Base-by-base conservation (phyloP, 2,797 vertebrate species). In the Tympanoctomys barrerae region DNA sequence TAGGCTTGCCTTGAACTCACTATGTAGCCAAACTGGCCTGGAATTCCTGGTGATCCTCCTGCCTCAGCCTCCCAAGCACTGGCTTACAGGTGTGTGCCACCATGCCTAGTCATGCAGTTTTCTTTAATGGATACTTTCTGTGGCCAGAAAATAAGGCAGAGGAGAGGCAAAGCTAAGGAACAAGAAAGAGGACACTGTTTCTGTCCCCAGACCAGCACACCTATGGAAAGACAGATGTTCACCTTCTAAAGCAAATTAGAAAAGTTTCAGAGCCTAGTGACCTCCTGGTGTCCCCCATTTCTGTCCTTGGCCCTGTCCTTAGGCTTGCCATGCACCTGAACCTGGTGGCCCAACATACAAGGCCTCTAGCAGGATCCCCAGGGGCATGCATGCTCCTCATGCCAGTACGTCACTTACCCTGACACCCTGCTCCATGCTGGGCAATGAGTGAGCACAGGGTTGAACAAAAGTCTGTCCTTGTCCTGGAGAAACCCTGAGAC, bases 321-420 rank as follows among this genome's bases (percentile, higher is more conserved):
- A 16, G 61, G 57, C 4, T 75, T n/a, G 21, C n/a, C 1, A 0
- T 42, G 52, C 28, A 26, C 62, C 68, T 85, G 39, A 7, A 89
- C 7, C 1, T 3, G 0, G 4, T 36, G 8, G 9, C 39, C 57
- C 26, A 19, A 31, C 1, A 1, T 1, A 7, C 1, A 21, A 61
- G 73, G 22, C 10, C 7, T 26, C 64, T 57, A 26, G 7, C 57
- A 85, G 9, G 8, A 5, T 33, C 57, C 28, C 49, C 62, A 8
- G 0, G 3, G 4, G 39, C 71, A n/a, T 2, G 12, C 7, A 4
- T 6, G 26, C 68, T 57, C 46, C 36, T 14, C 2, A 10, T 78
- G 14, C 39, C 19, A 4, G 8, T 26, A 59, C 22, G 64, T 11
- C 33, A 81, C 12, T 61, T n/a, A 66, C 61, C 88, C 42, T 49